These are phyloP conservation scores for Drosophila ficusphila DNA, from an alignment of 1,140 invertebrate genomes.

Conservation along the genomic window DNA sequence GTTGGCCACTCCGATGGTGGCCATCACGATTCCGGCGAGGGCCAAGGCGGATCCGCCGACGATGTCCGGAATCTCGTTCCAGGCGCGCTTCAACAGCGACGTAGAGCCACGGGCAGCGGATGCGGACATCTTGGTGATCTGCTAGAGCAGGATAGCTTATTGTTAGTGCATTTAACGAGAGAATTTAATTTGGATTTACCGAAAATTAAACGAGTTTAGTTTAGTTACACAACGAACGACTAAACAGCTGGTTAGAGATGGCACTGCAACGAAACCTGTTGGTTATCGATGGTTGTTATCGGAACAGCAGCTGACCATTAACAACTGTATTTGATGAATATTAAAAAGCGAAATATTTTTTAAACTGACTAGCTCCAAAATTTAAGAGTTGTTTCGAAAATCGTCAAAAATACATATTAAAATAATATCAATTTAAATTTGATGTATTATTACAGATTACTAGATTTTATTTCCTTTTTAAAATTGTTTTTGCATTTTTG, in stretches of 20 bases:
- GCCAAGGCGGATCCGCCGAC: slow-evolving; percentile 85
- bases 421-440: too few relatives aligned
- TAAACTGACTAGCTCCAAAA: too few relatives aligned
- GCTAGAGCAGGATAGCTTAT: background rate
- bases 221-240: slow-evolving; percentile 58
- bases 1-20: slow-evolving; percentile 85
- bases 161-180: background rate
- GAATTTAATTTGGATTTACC: too few relatives aligned
- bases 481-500: too few relatives aligned
- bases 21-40: slow-evolving; percentile 85
- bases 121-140: slow-evolving; percentile 68
- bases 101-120: slow-evolving; percentile 59
- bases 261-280: background rate
- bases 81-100: slow-evolving; percentile 85
- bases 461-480: too few relatives aligned
- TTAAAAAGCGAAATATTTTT: too few relatives aligned
- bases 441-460: too few relatives aligned
- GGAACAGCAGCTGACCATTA: background rate
- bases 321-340: too few relatives aligned
- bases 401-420: too few relatives aligned
- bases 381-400: too few relatives aligned
- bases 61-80: slow-evolving; percentile 89
- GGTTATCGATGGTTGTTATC: background rate
- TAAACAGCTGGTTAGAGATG: slow-evolving; percentile 41
- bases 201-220: slow-evolving; percentile 37